Evolutionary conservation across 2,888 invertebrate species (phyloP).

Genomic region (Disparrhopalites patrizii): DNA sequence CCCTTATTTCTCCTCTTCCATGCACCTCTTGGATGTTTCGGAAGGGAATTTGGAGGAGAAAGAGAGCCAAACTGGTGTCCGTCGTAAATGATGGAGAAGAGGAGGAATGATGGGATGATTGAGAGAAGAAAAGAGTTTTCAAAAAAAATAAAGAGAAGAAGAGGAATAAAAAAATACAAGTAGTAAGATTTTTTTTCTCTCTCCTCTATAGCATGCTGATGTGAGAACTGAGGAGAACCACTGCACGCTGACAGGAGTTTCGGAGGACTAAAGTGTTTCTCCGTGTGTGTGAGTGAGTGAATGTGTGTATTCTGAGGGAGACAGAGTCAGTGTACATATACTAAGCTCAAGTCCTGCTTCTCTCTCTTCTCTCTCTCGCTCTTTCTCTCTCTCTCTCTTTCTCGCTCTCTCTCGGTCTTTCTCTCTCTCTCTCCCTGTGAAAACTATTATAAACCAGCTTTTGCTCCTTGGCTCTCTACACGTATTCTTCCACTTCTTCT

Average conservation of each 20-base stretch:
- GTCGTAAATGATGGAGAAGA: no score
- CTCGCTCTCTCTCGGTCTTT: no score
- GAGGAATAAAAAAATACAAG: conserved; percentile 26
- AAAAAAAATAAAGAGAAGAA: conserved; percentile 10
- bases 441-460: neutral
- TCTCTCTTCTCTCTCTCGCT: no score
- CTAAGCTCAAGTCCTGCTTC: neutral
- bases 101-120: conserved; percentile 32
- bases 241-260: conserved; percentile 13
- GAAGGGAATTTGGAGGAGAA: no score
- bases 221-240: conserved; percentile 24
- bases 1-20: no score
- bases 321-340: conserved; percentile 4
- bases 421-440: no score
- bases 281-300: no score
- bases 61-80: neutral
- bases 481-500: no score
- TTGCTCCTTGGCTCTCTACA: neutral
- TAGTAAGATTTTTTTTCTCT: neutral
- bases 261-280: conserved; percentile 4
- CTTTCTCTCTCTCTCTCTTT: neutral
- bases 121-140: neutral
- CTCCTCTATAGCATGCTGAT: conserved; percentile 27
- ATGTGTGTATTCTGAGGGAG: no score
- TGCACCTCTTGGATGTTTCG: no score